Conservation (phyloP, 2,888 invertebrate species). For the Choreutis nemorana region DNA sequence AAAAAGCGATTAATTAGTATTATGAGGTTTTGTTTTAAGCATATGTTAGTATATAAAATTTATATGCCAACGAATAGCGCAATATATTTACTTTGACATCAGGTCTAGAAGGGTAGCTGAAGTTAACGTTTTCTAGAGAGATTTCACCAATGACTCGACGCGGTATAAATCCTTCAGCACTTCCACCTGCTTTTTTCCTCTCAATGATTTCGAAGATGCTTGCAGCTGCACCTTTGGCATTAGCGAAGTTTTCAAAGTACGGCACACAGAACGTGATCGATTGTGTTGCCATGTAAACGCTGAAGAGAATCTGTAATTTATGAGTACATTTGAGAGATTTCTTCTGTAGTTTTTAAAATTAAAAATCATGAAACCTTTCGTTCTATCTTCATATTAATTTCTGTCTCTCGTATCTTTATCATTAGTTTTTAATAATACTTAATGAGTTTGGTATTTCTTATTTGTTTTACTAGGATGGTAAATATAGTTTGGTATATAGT, state of each 20-base stretch:
- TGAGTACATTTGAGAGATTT: too few species aligned
- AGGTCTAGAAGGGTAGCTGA: slow-evolving; percentile 80
- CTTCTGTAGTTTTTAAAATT: too few species aligned
- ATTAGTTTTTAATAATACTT: too few species aligned
- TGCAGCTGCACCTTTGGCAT: slow-evolving; percentile 76
- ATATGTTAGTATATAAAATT: slow-evolving; percentile 2
- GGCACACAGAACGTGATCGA: slow-evolving; percentile 79
- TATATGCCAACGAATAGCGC: too few species aligned
- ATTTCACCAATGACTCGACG: slow-evolving; percentile 72
- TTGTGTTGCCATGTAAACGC: slow-evolving; percentile 79
- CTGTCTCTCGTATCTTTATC: too few species aligned
- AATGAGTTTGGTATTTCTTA: too few species aligned
- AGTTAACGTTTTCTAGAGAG: slow-evolving; percentile 72
- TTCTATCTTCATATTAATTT: too few species aligned
- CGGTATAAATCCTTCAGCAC: slow-evolving; percentile 68
- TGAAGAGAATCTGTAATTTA: slow-evolving; percentile 77
- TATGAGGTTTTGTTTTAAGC: too few species aligned
- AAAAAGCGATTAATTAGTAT: too few species aligned
- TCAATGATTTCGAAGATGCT: slow-evolving; percentile 78
- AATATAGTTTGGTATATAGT: too few species aligned
- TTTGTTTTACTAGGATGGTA: too few species aligned
- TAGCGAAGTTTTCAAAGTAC: slow-evolving; percentile 76
- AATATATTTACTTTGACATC: slow-evolving; percentile 67
- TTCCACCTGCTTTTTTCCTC: slow-evolving; percentile 74
- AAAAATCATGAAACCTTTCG: neutral